Percentiles rank a stretch among this genome's conserved stretches.
These are phyloP conservation scores for Acanthiza pusilla DNA, from an alignment of 2,797 vertebrate genomes.

Conservation along the genomic window DNA sequence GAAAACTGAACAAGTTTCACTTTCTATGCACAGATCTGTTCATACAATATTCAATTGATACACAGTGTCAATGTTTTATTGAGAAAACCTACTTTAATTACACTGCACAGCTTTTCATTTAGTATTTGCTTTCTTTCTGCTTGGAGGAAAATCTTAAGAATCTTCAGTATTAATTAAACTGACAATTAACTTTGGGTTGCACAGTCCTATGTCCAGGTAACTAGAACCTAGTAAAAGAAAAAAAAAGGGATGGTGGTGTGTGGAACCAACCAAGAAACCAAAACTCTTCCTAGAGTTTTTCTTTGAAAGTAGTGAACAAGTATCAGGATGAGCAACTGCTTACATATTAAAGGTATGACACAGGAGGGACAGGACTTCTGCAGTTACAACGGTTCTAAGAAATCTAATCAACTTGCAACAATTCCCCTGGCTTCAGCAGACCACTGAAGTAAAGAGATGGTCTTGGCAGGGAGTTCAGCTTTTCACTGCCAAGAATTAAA, in stretches of 20 bases:
- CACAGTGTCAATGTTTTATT: neutral
- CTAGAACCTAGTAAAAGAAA: neutral
- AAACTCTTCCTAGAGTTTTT: neutral
- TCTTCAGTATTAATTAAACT: neutral
- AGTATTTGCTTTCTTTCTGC: neutral
- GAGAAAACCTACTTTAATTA: neutral
- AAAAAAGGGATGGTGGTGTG: fast-evolving
- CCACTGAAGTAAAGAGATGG: neutral
- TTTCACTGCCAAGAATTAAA: neutral
- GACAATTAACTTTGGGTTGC: neutral
- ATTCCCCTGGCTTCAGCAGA: neutral
- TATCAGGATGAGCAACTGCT: neutral
- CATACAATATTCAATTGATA: neutral
- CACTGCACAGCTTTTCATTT: neutral
- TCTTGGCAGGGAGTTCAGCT: neutral
- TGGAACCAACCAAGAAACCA: neutral
- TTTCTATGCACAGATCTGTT: neutral
- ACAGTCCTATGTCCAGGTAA: neutral
- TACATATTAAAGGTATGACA: neutral
- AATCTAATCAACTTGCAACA: neutral
- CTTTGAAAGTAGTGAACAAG: neutral
- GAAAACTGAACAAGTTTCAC: neutral
- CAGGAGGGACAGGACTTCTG: neutral
- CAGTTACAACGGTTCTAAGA: neutral
- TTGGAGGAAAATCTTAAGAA: neutral